phyloP scores from a whole-genome alignment of 2,797 vertebrate species.

The Microcaecilia unicolor region DNA sequence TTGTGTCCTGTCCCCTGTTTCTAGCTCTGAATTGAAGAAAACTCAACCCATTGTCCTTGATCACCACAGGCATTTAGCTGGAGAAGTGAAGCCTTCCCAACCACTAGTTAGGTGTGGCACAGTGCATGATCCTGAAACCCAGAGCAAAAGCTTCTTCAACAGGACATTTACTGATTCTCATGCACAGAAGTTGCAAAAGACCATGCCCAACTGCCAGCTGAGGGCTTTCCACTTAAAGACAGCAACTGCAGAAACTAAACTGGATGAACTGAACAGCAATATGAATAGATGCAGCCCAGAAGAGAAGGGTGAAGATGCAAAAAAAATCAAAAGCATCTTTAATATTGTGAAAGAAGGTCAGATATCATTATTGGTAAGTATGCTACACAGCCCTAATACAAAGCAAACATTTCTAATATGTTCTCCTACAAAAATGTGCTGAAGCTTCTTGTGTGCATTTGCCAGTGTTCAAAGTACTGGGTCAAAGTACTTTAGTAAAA shows the following conservation, averaged over 20 bases:
- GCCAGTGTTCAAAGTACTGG: too few relatives aligned
- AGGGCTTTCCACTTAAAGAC: conserved; percentile 59
- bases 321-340: conserved; percentile 88
- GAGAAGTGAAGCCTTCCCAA: conserved; percentile 54
- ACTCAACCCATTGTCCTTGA: conserved; percentile 67
- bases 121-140: conserved; percentile 61
- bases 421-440: too few relatives aligned
- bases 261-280: conserved; percentile 47
- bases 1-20: conserved; percentile 82
- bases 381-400: too few relatives aligned
- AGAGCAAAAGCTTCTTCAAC: conserved; percentile 61
- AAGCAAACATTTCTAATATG: too few relatives aligned
- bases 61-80: conserved; percentile 56
- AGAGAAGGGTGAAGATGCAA: conserved; percentile 68
- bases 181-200: conserved; percentile 51
- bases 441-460: too few relatives aligned
- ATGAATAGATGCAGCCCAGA: conserved; percentile 52
- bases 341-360: conserved; percentile 93
- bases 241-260: conserved; percentile 34
- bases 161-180: conserved; percentile 67
- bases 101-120: conserved; percentile 52
- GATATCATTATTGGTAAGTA: conserved; percentile 78
- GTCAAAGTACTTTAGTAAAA: too few relatives aligned
- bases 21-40: conserved; percentile 79
- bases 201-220: conserved; percentile 49